Percentiles rank a stretch among this genome's conserved stretches.
Evolutionary conservation across 2,797 vertebrate species (phyloP).

Genomic region (Lates japonicus): DNA sequence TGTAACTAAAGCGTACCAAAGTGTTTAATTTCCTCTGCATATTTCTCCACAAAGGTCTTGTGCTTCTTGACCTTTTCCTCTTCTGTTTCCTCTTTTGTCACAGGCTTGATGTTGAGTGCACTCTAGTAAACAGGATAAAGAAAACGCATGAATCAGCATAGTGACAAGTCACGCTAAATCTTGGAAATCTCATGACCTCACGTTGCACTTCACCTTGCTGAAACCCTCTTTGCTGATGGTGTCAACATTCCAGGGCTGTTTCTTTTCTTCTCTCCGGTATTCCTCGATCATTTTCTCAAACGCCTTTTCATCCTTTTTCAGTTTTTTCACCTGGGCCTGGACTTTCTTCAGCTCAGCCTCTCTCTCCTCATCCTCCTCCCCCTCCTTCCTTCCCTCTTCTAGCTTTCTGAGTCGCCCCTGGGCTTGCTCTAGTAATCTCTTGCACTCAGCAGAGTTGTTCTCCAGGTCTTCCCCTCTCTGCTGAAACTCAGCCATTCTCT

Average conservation of each 20-base stretch:
- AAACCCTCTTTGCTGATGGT: conserved; percentile 94
- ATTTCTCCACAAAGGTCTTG: conserved; percentile 89
- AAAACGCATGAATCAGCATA: background rate
- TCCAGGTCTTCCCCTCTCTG: conserved; percentile 90
- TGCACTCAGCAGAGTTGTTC: conserved; percentile 83
- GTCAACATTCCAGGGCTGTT: conserved; percentile 93
- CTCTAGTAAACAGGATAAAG: conserved; percentile 80
- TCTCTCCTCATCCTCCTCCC: conserved; percentile 82
- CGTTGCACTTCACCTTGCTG: conserved; percentile 87
- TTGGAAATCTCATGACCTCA: background rate
- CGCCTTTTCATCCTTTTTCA: conserved; percentile 86
- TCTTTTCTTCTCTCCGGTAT: conserved; percentile 88
- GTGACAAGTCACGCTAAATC: background rate
- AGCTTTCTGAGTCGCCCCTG: conserved; percentile 85
- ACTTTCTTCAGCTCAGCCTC: conserved; percentile 80
- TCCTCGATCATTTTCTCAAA: conserved; percentile 88
- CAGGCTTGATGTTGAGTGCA: conserved; percentile 88
- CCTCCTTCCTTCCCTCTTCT: conserved; percentile 59
- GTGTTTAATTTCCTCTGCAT: conserved; percentile 90
- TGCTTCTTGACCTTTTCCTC: conserved; percentile 89
- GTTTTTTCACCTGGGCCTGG: conserved; percentile 85
- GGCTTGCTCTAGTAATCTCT: conserved; percentile 82
- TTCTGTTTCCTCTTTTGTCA: conserved; percentile 81
- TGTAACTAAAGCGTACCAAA: conserved; percentile 84
- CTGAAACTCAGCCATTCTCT: conserved; percentile 90